A percentile compares a stretch with the other conserved stretches of the same genome.
Conservation (phyloP, 2,113 vertebrate genomes). For the Calonectris borealis region DNA sequence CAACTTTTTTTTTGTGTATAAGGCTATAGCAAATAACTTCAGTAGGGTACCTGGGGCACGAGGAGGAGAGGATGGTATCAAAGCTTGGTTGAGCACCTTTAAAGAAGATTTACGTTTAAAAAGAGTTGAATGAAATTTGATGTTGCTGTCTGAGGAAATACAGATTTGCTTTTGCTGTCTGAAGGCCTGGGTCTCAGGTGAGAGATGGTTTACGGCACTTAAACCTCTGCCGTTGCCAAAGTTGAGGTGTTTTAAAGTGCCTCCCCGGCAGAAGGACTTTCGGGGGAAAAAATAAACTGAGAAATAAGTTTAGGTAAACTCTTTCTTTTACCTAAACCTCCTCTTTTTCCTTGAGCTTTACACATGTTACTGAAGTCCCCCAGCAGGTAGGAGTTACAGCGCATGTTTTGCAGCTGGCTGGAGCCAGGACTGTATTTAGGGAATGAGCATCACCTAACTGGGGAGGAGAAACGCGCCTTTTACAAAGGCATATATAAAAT, state of each 20-base stretch:
- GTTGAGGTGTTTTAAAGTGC: background rate
- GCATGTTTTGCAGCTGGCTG: background rate
- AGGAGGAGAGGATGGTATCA: background rate
- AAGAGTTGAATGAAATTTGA: background rate
- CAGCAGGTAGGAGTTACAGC: background rate
- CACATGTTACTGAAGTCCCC: background rate
- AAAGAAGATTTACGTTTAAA: background rate
- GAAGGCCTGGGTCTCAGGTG: background rate
- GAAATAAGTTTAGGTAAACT: background rate
- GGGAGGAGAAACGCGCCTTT: background rate
- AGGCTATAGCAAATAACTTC: background rate
- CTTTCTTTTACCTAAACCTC: background rate
- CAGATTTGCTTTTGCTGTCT: background rate
- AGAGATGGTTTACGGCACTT: background rate
- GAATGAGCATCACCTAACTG: accelerated
- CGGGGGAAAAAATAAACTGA: background rate
- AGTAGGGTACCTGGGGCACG: background rate
- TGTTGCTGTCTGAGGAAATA: background rate
- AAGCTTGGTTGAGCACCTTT: background rate
- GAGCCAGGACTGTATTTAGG: background rate
- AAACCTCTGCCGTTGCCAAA: background rate
- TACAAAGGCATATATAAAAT: background rate
- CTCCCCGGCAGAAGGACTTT: background rate
- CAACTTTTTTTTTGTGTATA: background rate
- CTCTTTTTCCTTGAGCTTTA: background rate